These are phyloP conservation scores for Dioctria linearis DNA, from an alignment of 2,888 invertebrate genomes.

Conservation along the genomic window DNA sequence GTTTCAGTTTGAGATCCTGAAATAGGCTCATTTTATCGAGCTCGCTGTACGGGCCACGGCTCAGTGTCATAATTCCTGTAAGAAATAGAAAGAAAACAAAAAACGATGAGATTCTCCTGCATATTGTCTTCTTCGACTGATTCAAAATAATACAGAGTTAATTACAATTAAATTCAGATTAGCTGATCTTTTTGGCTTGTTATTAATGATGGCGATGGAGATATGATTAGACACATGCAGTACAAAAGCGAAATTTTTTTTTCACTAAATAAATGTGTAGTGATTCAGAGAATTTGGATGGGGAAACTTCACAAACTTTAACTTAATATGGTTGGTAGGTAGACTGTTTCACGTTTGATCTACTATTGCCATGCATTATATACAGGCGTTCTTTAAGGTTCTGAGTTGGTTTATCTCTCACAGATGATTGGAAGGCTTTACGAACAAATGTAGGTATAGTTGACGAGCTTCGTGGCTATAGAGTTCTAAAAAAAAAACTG, in stretches of 20 bases:
- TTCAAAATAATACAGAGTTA: not conserved
- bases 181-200: slow-evolving; percentile 48
- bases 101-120: slow-evolving; percentile 3
- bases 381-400: too few relatives aligned
- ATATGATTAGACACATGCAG: slow-evolving; percentile 39
- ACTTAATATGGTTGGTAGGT: too few relatives aligned
- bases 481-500: too few relatives aligned
- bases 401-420: too few relatives aligned
- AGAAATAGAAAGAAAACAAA: slow-evolving; percentile 70
- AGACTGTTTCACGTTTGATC: too few relatives aligned
- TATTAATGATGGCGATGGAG: slow-evolving; percentile 21
- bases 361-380: too few relatives aligned
- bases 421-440: too few relatives aligned
- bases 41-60: slow-evolving; percentile 95
- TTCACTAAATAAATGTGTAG: too few relatives aligned
- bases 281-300: too few relatives aligned
- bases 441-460: too few relatives aligned
- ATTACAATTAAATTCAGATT: slow-evolving; percentile 34
- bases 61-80: slow-evolving; percentile 95
- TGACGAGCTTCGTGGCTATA: too few relatives aligned
- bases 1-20: slow-evolving; percentile 98
- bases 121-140: not conserved
- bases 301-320: too few relatives aligned
- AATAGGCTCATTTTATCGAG: slow-evolving; percentile 99
- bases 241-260: not conserved